A percentile compares a stretch with the other conserved stretches of the same genome.
These are phyloP conservation scores for Thelaira solivaga DNA, from an alignment of 2,888 invertebrate species.

Conservation along the genomic window DNA sequence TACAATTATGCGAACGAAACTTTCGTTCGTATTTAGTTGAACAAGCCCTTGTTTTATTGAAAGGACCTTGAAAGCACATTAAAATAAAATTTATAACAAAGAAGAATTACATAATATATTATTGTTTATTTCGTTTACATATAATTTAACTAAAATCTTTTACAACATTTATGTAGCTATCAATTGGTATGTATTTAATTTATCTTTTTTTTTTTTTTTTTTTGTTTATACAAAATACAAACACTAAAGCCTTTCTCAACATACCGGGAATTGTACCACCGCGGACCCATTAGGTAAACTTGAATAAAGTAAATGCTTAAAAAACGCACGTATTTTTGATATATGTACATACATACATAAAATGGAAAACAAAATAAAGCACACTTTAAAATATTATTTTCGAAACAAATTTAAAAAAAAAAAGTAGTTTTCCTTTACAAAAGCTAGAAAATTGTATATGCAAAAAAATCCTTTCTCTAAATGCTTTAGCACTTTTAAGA, in stretches of 20 bases:
- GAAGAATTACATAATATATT: too few relatives aligned
- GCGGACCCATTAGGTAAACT: constrained; percentile 74
- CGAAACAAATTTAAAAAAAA: background rate
- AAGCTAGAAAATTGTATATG: background rate
- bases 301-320: constrained; percentile 37
- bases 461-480: background rate
- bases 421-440: background rate
- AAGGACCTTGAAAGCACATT: too few relatives aligned
- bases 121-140: too few relatives aligned
- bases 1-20: too few relatives aligned
- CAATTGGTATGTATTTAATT: too few relatives aligned
- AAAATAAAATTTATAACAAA: too few relatives aligned
- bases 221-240: constrained; percentile 55
- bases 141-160: too few relatives aligned
- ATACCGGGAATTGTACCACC: constrained; percentile 74
- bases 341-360: background rate
- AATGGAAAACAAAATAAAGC: constrained; percentile 4
- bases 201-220: constrained; percentile 39
- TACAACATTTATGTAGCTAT: too few relatives aligned
- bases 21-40: too few relatives aligned
- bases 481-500: constrained; percentile 35
- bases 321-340: constrained; percentile 25
- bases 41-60: too few relatives aligned
- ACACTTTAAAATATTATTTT: constrained; percentile 10
- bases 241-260: constrained; percentile 72